Conservation (phyloP, 2,888 invertebrate genomes). For the Agonopterix alstromeriana region DNA sequence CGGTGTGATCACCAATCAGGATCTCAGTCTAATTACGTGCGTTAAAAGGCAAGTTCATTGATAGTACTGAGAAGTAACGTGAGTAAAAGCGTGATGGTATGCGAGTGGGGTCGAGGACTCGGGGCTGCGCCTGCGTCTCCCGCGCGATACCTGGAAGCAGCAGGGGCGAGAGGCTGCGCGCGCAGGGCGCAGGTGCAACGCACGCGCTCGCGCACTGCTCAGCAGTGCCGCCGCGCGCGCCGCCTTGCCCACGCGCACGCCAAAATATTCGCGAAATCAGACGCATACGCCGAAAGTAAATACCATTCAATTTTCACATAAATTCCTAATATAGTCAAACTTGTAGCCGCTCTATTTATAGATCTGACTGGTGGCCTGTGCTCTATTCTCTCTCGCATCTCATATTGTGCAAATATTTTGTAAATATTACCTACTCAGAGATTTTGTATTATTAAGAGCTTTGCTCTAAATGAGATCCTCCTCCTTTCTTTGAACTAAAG, state of each 20-base stretch:
- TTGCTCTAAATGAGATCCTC: too few species aligned
- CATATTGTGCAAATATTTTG: not conserved
- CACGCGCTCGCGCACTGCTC: constrained; percentile 26
- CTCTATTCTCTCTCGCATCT: constrained; percentile 25
- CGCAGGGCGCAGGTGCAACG: constrained; percentile 63
- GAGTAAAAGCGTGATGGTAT: constrained; percentile 22
- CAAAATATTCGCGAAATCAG: constrained; percentile 47
- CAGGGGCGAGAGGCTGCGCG: constrained; percentile 37
- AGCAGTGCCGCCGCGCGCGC: constrained; percentile 65
- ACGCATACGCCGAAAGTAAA: constrained; percentile 30
- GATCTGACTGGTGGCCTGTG: constrained; percentile 28
- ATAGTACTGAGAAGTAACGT: constrained; percentile 21
- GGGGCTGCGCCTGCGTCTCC: constrained; percentile 14
- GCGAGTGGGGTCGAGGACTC: constrained; percentile 19
- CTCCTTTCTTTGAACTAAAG: too few species aligned
- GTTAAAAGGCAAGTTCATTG: constrained; percentile 10
- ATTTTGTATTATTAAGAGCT: too few species aligned
- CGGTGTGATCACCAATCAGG: too few species aligned
- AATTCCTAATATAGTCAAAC: constrained; percentile 41
- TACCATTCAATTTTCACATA: constrained; percentile 24
- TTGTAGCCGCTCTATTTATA: constrained; percentile 44
- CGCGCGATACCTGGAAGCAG: constrained; percentile 33
- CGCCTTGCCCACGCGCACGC: constrained; percentile 63
- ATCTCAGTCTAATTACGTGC: not conserved
- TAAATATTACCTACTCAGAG: too few species aligned